Evolutionary conservation across 2,888 invertebrate species (phyloP), one percentile per base, ranked within the genome.

Genomic region (Zaprionus lineosus): DNA sequence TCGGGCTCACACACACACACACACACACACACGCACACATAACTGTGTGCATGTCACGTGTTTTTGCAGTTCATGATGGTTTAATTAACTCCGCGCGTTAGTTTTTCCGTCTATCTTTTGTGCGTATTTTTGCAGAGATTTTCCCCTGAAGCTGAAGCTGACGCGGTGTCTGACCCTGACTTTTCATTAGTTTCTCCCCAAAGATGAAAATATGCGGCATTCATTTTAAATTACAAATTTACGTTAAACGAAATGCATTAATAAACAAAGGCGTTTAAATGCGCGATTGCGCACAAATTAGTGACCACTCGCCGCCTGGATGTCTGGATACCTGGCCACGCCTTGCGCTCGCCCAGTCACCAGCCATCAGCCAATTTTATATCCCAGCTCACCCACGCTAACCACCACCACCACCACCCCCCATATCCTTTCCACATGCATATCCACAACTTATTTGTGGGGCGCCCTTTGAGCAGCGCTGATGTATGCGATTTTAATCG

Each of bases 401-500:
- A 28, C n/a, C 34, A 43, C n/a, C n/a, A n/a, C n/a, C n/a, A n/a
- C n/a, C n/a, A n/a, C n/a, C n/a, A n/a, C n/a, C n/a, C n/a, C n/a
- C n/a, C n/a, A n/a, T n/a, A n/a, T n/a, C n/a, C n/a, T n/a, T n/a
- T n/a, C n/a, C n/a, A n/a, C n/a, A n/a, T n/a, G n/a, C n/a, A n/a
- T n/a, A n/a, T 3, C 11, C 8, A 4, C 46, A 4, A 3, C 34
- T 9, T 3, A 11, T 15, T n/a, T 21, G n/a, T 8, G 14, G n/a
- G n/a, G 12, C 19, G n/a, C 5, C 68, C 58, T 52, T 55, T 61
- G 61, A 59, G 50, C 63, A 48, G 60, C 62, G 57, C 52, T 78
- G 82, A 81, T 79, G 81, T 81, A 78, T 78, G 75, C 71, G 78
- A 78, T 79, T 81, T 79, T 75, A 79, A 79, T 79, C 78, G 78